Base-by-base conservation (phyloP, 2,113 vertebrate genomes). In the Pterocles orientalis region DNA sequence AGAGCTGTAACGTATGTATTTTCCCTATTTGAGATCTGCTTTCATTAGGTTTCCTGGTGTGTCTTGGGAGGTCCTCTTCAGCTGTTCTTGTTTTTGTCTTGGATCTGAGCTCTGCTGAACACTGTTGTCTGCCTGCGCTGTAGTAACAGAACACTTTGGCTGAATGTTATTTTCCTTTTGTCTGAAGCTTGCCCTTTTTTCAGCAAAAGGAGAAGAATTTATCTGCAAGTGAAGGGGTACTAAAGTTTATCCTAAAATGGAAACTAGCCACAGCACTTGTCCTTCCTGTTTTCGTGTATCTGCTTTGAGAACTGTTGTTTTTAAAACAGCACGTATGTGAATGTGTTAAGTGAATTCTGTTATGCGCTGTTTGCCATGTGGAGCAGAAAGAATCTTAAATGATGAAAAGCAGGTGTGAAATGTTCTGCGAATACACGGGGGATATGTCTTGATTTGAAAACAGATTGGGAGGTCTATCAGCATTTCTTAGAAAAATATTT, bases 331-430 rank as follows among this genome's bases (percentile, higher is more conserved):
- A 39, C 50, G 6, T 60, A 81, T 84, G 12, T 54, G 45, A 96
- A 86, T 33, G 41, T 12, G 14, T 48, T 51, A 48, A 28, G 69
- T 69, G 45, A 81, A 39, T 93, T 95, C 60, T 92, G 58, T 85
- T 90, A 53, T 29, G 34, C 8, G 11, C 68, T 96, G 23, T 58
- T 85, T 93, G 86, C 56, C 23, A 9, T 45, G 56, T 50, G 25
- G 64, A 86, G 57, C 36, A 82, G 65, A 84, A 96, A 73, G 60
- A 76, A 57, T 79, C 93, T 84, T 92, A 86, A 96, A 92, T 43
- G 50, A 81, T 80, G 82, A 91, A 88, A 91, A 97, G 43, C 85
- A 96, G 70, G 95, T 97, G 90, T 9, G 13, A 97, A 97, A 70
- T 23, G 36, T 95, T 97, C 82, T 82, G 14, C 18, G 16, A 97